Conservation (phyloP, 2,113 vertebrate genomes). For the Echinops telfairi region DNA sequence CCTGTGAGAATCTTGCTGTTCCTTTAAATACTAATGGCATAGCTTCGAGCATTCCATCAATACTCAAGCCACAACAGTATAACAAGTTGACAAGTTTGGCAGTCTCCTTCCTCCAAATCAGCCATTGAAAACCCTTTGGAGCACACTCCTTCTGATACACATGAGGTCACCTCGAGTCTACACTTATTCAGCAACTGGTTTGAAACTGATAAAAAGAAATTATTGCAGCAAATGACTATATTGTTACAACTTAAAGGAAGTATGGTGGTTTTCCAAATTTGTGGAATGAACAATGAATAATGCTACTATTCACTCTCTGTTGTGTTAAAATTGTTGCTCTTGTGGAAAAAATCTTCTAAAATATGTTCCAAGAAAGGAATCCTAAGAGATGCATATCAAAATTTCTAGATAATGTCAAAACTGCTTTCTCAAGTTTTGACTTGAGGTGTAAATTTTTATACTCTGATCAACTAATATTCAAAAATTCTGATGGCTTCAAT, state of each 20-base stretch:
- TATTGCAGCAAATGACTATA: background rate
- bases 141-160: background rate
- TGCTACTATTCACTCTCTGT: background rate
- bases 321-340: background rate
- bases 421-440: conserved; percentile 22
- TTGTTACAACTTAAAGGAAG: background rate
- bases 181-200: background rate
- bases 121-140: background rate
- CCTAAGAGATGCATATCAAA: background rate
- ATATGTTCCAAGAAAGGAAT: background rate
- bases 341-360: background rate
- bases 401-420: background rate
- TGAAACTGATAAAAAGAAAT: background rate
- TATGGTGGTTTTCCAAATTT: conserved; percentile 30
- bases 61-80: no score
- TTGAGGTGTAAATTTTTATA: background rate
- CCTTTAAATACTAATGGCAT: no score
- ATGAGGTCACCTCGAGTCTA: background rate
- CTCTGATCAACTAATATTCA: background rate
- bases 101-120: background rate
- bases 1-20: no score
- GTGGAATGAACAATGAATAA: background rate
- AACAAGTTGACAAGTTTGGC: no score
- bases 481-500: background rate
- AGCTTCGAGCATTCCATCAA: no score